phyloP scores from a whole-genome alignment of 2,113 vertebrate species.

The Rhynchomys soricoides region DNA sequence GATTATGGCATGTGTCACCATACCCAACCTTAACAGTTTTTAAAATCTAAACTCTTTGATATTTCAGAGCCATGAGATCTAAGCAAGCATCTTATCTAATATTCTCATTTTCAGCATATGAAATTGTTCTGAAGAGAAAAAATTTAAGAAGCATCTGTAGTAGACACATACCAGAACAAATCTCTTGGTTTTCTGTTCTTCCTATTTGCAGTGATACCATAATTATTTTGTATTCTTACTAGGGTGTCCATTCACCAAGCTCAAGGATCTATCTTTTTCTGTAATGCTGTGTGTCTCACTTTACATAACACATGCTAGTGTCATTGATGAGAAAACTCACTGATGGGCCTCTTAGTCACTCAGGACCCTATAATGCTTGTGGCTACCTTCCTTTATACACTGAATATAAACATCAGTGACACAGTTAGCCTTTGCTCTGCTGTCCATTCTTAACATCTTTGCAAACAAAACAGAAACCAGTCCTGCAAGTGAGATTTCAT shows the following conservation, averaged over 20 bases:
- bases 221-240: constrained; percentile 41
- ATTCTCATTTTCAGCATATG: not conserved
- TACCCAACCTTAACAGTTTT: not conserved
- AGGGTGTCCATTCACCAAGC: not conserved
- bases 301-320: not conserved
- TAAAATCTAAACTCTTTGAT: not conserved
- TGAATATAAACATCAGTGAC: not conserved
- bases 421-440: not conserved
- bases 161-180: not conserved
- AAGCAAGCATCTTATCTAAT: not conserved
- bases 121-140: not conserved
- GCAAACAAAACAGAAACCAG: not conserved
- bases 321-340: not conserved
- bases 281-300: not conserved
- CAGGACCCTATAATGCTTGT: not conserved
- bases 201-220: not conserved
- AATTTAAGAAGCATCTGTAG: not conserved
- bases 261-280: not conserved
- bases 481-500: not conserved
- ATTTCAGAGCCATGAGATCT: constrained; percentile 14
- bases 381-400: not conserved
- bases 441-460: constrained; percentile 2
- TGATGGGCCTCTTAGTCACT: not conserved
- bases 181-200: not conserved
- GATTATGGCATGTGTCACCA: not conserved